Percentiles rank a stretch among this genome's conserved stretches.
Evolutionary conservation across 2,797 vertebrate genomes (phyloP).

Genomic region (Sebastes taczanowskii): DNA sequence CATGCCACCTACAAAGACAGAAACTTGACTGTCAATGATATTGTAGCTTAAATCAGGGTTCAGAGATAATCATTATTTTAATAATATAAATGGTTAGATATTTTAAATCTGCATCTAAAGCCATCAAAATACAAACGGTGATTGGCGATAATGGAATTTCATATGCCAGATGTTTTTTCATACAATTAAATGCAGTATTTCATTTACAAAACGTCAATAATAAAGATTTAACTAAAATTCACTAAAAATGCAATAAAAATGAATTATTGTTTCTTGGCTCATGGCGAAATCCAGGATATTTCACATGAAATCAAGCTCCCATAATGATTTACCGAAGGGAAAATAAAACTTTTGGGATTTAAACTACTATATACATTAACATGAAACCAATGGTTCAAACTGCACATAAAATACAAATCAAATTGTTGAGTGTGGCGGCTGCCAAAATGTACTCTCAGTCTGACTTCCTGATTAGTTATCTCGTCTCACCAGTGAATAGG

Average conservation of each 20-base stretch:
- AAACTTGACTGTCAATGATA: neutral
- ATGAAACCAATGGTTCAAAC: neutral
- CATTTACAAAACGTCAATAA: neutral
- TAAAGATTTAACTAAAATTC: neutral
- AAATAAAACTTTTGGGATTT: neutral
- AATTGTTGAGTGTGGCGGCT: neutral
- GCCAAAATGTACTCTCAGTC: neutral
- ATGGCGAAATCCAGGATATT: neutral
- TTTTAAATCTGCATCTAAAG: neutral
- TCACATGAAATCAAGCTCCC: neutral
- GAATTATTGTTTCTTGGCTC: neutral
- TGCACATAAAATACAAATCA: neutral
- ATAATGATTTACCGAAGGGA: neutral
- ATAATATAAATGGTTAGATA: neutral
- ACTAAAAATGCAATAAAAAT: neutral
- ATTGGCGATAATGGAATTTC: neutral
- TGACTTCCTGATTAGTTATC: neutral
- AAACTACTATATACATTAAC: neutral
- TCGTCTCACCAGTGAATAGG: conserved; percentile 22
- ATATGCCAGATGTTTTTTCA: neutral
- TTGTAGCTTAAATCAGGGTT: neutral
- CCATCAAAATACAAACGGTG: neutral
- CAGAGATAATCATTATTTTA: neutral
- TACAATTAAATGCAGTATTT: neutral
- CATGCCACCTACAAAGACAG: conserved; percentile 17